phyloP scores from a whole-genome alignment of 2,797 vertebrate genomes.

The Huso huso region DNA sequence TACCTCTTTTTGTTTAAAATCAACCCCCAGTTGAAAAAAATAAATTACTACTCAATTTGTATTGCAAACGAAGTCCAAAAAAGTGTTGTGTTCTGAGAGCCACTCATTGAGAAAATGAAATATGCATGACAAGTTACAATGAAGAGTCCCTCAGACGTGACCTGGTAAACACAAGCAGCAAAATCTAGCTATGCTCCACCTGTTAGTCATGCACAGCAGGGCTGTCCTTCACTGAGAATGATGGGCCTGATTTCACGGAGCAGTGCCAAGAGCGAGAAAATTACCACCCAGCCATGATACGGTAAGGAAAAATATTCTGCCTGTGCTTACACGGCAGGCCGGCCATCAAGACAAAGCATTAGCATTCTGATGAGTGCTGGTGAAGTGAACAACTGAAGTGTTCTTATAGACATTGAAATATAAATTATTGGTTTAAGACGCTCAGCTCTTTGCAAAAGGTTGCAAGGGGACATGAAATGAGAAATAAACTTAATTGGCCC shows the following conservation, averaged over 20 bases:
- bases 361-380: slow-evolving; percentile 4
- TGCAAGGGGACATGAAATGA: slow-evolving; percentile 2
- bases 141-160: slow-evolving; percentile 28
- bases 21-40: not conserved
- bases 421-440: slow-evolving; percentile 6
- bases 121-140: slow-evolving; percentile 23
- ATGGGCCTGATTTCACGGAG: slow-evolving; percentile 33
- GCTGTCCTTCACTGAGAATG: slow-evolving; percentile 35
- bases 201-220: slow-evolving; percentile 39
- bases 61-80: not conserved
- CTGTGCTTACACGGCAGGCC: slow-evolving; percentile 29
- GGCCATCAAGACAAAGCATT: slow-evolving; percentile 21
- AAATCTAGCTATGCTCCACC: slow-evolving; percentile 42
- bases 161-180: slow-evolving; percentile 19
- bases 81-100: slow-evolving; percentile 12
- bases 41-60: not conserved
- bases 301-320: slow-evolving; percentile 33
- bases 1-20: too few species aligned
- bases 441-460: not conserved
- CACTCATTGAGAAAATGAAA: slow-evolving; percentile 21
- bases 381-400: slow-evolving; percentile 3
- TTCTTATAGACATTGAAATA: slow-evolving; percentile 5
- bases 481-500: slow-evolving; percentile 3
- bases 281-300: slow-evolving; percentile 29
- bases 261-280: slow-evolving; percentile 26